Conservation (phyloP, 2,888 invertebrate species). For the Dascillus cervinus region DNA sequence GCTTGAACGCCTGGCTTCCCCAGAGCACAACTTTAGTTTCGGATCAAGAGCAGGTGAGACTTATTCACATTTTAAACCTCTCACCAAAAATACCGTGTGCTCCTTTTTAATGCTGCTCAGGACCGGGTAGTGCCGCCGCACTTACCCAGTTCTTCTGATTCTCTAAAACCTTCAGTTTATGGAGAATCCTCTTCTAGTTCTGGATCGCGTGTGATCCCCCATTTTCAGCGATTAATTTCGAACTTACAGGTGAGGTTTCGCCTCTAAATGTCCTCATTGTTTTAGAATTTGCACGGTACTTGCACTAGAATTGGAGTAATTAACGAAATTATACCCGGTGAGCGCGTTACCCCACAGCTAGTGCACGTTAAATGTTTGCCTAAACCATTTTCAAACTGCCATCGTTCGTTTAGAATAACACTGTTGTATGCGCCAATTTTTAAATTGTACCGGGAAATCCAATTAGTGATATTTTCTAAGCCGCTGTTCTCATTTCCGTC, state of each 20-base stretch:
- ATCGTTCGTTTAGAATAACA: too few species aligned
- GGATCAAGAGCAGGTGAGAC: conserved; percentile 31
- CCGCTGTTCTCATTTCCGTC: too few species aligned
- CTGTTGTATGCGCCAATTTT: too few species aligned
- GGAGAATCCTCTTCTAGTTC: conserved; percentile 45
- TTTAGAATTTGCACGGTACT: too few species aligned
- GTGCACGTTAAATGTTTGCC: too few species aligned
- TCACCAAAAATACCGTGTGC: conserved; percentile 1
- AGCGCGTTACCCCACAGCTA: too few species aligned
- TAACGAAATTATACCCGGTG: too few species aligned
- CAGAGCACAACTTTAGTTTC: conserved; percentile 29
- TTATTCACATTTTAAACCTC: neutral
- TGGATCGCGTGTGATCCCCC: conserved; percentile 53
- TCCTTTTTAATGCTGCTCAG: conserved; percentile 31
- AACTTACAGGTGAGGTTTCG: conserved; percentile 61
- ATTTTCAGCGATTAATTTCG: conserved; percentile 60
- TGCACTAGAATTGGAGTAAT: too few species aligned
- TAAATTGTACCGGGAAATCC: too few species aligned
- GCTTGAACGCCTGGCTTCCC: conserved; percentile 27
- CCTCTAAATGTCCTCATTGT: too few species aligned
- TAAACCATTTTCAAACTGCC: too few species aligned
- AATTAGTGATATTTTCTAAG: too few species aligned
- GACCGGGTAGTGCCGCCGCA: conserved; percentile 35
- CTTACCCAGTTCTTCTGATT: conserved; percentile 36
- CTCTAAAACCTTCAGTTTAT: conserved; percentile 31